Evolutionary conservation across 2,888 invertebrate species (phyloP).

Genomic region (Protonemura montana): DNA sequence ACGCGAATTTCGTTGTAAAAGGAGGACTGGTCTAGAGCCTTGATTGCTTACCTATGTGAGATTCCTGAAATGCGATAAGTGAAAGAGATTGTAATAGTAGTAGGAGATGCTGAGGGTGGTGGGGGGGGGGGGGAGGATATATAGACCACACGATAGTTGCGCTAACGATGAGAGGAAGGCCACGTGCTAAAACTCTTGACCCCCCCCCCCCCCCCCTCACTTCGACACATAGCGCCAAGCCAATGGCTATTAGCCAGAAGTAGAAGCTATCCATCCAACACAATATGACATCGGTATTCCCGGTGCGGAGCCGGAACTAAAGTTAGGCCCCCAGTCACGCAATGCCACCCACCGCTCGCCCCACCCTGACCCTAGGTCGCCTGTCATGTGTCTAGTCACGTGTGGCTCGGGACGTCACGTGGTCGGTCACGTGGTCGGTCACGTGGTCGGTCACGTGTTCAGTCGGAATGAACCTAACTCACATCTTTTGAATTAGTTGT

Average conservation of each 20-base stretch:
- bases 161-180: background rate
- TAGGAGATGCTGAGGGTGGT: background rate
- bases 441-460: too few species aligned
- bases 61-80: background rate
- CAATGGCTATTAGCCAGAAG: background rate
- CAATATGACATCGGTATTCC: background rate
- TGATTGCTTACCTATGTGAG: background rate
- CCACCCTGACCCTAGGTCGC: too few species aligned
- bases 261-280: background rate
- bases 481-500: too few species aligned
- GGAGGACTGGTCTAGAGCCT: conserved; percentile 7
- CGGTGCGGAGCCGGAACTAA: background rate
- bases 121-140: background rate
- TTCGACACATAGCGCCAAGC: background rate
- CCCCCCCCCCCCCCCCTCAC: background rate
- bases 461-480: too few species aligned
- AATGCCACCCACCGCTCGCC: background rate
- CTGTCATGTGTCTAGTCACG: too few species aligned
- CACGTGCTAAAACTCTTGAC: background rate
- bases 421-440: too few species aligned
- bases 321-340: background rate
- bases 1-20: background rate
- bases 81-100: background rate
- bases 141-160: background rate
- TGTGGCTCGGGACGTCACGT: too few species aligned